Base-by-base conservation (phyloP, 2,797 vertebrate genomes). In the Tinamus major region DNA sequence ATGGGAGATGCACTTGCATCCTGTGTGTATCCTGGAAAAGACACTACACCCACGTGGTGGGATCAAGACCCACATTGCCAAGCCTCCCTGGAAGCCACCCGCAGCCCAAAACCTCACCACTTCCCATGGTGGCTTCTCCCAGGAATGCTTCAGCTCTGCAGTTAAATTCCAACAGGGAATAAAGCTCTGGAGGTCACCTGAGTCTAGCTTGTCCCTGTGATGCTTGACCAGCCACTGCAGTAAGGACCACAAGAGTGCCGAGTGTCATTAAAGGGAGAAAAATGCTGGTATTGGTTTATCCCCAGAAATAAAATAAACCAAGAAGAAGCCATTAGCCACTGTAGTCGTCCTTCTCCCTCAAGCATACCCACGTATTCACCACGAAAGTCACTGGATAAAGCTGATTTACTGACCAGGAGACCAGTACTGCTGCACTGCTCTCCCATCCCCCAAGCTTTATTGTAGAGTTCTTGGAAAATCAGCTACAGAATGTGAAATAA, bases 401-500 rank as follows among this genome's bases (percentile, higher is more conserved):
- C 41, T 92, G 53, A 87, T 86, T 92, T 90, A 83, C 29, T 27
- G 44, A 35, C 24, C 69, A 75, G 51, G 31, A 56, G 62, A 77
- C 46, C 70, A 63, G 76, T 64, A 55, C 51, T 68, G 89, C 75
- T 93, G 31, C 10, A 9, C 18, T 59, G 31, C 12, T 75, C 35
- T 93, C 46, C 90, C 90, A 88, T 56, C 89, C 78, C 75, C 93
- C 91, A 53, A 65, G 74, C 78, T 91, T 48, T 58, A 92, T 89
- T 90, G 62, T 76, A 81, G 74, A 92, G 81, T 80, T 96, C 91
- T 91, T 95, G 86, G 81, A 95, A 95, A 88, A 91, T 92, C 87
- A 85, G 91, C 89, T 86, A 90, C 65, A 88, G 94, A 94, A 67
- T 35, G 44, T 72, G 87, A 94, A 93, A 89, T 95, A 96, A 97